Conservation (phyloP, 2,113 vertebrate genomes). For the Corythornis cristatus region DNA sequence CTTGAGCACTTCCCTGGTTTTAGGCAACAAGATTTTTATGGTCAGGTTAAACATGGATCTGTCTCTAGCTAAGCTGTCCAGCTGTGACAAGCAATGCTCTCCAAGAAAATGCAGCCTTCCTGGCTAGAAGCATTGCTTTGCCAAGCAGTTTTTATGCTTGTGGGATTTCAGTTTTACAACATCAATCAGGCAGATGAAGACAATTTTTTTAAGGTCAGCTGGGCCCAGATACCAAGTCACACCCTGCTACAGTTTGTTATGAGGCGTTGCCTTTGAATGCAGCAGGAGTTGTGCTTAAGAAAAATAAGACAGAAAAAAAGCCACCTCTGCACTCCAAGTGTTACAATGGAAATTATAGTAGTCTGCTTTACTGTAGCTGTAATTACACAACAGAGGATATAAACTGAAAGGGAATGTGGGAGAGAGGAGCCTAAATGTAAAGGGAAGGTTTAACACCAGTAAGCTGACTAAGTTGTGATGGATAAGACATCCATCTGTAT, state of each 20-base stretch:
- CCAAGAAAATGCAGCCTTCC: conserved; percentile 24
- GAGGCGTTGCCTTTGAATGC: background rate
- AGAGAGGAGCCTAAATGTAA: background rate
- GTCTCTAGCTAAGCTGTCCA: conserved; percentile 17
- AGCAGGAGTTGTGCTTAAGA: background rate
- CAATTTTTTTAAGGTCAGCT: background rate
- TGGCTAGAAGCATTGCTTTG: background rate
- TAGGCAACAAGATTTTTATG: background rate
- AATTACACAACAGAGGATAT: background rate
- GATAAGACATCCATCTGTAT: background rate
- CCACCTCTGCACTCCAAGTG: background rate
- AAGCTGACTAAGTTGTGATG: background rate
- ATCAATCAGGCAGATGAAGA: conserved; percentile 6
- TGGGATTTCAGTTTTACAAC: conserved; percentile 39
- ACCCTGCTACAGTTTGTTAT: background rate
- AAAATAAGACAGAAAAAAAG: background rate
- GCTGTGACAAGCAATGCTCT: background rate
- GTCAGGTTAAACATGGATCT: background rate
- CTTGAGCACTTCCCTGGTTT: background rate
- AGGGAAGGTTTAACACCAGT: background rate
- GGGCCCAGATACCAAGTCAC: conserved; percentile 32
- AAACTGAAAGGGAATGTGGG: conserved; percentile 8
- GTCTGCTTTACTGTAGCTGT: background rate
- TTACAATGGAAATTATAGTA: background rate
- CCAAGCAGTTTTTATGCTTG: conserved; percentile 1